Base-by-base conservation (phyloP, 2,113 vertebrate genomes). In the Chrysochloris asiatica region DNA sequence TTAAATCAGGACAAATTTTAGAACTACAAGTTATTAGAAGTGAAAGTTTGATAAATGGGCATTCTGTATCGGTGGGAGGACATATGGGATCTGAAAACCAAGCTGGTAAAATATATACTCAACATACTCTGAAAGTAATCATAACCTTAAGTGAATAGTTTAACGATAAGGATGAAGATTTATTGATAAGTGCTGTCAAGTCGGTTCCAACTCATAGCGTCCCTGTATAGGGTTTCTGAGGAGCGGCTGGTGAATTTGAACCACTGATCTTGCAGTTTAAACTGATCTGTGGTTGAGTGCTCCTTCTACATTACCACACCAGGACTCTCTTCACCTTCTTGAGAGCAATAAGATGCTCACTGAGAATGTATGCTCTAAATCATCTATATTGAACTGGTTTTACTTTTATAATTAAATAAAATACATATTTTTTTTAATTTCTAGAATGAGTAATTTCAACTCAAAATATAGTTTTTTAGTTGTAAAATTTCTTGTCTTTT, bases 321-420 rank as follows among this genome's bases (percentile, higher is more conserved):
- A 50, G 48, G 16, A 8, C 48, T 50, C 48, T 84, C 85, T 92
- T 89, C 45, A 87, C 45, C 4, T 26, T 92, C 9, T 65, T 73
- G 8, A 30, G 16, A 83, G 56, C 8, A 92, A 43, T 8, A 69
- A 14, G 16, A 33, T 16, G 73, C 38, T 92, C 28, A 61, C 0
- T 59, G 28, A 92, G 63, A 89, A 90, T 50, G 3, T 1, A 52
- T 63, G 5, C 65, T 76, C 47, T 91, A 75, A 91, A 63, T 78
- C 43, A 73, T 71, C 47, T 48, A 41, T 67, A 28, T 4, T 78
- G 30, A 91, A 91, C 21, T 92, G 19, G 3, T 54, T 93, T 95
- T 93, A 72, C 43, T 89, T 88, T 93, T 45, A 72, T 78, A 91
- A 94, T 48, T 47, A 88, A 33, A 82, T 54, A 88, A 52, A 79